phyloP scores from a whole-genome alignment of 2,113 vertebrate genomes.

The Paratilapia polleni region DNA sequence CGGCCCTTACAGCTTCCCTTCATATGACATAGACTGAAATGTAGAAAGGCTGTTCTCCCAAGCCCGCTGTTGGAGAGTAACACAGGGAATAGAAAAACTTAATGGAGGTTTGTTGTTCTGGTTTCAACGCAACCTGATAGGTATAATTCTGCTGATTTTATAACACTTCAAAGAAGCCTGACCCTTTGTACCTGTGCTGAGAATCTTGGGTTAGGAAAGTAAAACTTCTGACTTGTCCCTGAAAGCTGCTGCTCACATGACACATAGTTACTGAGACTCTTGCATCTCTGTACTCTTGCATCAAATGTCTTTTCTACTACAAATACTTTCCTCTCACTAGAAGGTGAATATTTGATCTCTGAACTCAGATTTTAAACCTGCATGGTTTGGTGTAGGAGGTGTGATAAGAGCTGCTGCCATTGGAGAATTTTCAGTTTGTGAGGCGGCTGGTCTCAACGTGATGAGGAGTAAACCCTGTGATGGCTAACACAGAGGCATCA shows the following conservation, averaged over 20 bases:
- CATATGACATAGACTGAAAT: neutral
- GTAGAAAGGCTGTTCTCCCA: neutral
- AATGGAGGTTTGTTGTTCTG: conserved; percentile 13
- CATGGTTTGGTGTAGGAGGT: neutral
- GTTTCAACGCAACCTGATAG: conserved; percentile 22
- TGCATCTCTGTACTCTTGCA: neutral
- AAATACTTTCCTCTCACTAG: neutral
- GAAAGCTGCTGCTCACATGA: neutral
- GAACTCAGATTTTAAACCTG: neutral
- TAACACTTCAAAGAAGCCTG: conserved; percentile 35
- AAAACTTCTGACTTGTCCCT: neutral
- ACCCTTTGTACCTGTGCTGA: conserved; percentile 14
- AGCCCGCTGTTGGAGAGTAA: neutral
- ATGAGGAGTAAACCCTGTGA: conserved; percentile 55
- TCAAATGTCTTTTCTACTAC: neutral
- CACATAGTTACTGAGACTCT: neutral
- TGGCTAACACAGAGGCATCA: conserved; percentile 65
- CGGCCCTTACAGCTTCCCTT: neutral
- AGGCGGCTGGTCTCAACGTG: conserved; percentile 10
- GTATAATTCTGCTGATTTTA: conserved; percentile 43
- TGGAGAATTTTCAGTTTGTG: neutral
- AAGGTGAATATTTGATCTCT: neutral
- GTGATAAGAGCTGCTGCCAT: conserved; percentile 3
- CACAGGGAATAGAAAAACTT: neutral
- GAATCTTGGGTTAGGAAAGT: conserved; percentile 47